These are phyloP conservation scores for Struthio camelus DNA, from an alignment of 2,113 vertebrate species.

Conservation along the genomic window DNA sequence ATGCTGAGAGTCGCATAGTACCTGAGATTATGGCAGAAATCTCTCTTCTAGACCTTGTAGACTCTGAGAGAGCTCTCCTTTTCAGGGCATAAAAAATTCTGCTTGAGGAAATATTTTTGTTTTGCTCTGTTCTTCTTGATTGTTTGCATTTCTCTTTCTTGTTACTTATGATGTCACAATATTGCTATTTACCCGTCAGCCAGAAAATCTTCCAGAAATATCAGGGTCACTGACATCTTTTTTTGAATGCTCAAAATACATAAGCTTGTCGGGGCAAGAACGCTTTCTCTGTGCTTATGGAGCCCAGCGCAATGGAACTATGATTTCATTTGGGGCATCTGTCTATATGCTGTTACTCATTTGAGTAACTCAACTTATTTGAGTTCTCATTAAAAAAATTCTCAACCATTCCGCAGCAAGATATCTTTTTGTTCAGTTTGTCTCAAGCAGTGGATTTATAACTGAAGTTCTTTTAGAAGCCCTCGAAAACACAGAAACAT, in stretches of 20 bases:
- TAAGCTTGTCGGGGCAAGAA: slow-evolving; percentile 27
- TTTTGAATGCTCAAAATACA: not conserved
- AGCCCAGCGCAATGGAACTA: not conserved
- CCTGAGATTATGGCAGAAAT: not conserved
- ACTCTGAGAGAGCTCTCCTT: not conserved
- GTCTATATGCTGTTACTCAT: not conserved
- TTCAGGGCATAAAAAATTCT: slow-evolving; percentile 9
- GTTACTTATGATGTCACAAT: slow-evolving; percentile 29
- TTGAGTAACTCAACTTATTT: not conserved
- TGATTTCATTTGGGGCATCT: not conserved
- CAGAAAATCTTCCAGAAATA: slow-evolving; percentile 47
- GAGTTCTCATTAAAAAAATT: not conserved
- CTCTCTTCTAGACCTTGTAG: not conserved
- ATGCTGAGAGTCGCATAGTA: not conserved
- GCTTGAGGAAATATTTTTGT: slow-evolving; percentile 43
- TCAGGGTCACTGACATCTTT: not conserved
- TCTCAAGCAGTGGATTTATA: not conserved
- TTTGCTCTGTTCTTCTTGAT: slow-evolving; percentile 18
- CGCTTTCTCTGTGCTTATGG: not conserved
- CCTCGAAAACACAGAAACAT: accelerated
- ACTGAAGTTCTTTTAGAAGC: not conserved
- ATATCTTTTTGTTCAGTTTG: not conserved
- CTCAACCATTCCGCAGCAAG: not conserved
- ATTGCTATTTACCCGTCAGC: slow-evolving; percentile 27
- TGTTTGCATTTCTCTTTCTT: slow-evolving; percentile 56